Percentiles rank a stretch among this genome's conserved stretches.
Evolutionary conservation across 2,113 vertebrate species (phyloP).

Genomic region (Gavia stellata): DNA sequence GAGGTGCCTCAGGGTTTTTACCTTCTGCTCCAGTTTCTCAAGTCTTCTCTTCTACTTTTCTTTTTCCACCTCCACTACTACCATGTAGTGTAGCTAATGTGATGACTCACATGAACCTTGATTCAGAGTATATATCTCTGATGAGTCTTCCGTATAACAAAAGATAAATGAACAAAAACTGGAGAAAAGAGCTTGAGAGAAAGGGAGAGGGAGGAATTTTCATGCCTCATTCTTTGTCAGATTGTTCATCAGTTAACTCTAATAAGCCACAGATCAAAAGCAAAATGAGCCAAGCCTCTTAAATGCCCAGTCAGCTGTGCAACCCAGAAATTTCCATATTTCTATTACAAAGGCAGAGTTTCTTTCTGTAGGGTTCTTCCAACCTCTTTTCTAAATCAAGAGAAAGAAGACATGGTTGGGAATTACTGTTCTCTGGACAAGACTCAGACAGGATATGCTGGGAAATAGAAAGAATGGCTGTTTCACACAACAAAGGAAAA

Average conservation of each 20-base stretch:
- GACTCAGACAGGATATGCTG: neutral
- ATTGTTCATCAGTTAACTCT: neutral
- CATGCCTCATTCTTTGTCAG: neutral
- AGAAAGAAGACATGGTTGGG: neutral
- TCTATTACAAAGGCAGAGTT: neutral
- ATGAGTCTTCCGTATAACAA: neutral
- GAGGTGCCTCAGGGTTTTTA: neutral
- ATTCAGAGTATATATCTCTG: neutral
- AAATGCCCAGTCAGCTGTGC: neutral
- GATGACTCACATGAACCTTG: neutral
- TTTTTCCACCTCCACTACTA: neutral
- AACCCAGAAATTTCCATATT: neutral
- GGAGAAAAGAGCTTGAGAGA: neutral
- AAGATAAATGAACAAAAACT: neutral
- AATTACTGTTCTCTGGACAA: neutral
- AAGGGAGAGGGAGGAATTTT: neutral
- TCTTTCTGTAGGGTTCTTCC: neutral
- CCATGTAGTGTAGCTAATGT: neutral
- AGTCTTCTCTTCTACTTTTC: neutral
- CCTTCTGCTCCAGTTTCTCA: constrained; percentile 11
- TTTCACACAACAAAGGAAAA: neutral
- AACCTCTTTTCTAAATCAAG: neutral
- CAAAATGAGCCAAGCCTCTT: neutral
- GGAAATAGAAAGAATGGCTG: neutral
- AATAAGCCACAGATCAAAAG: neutral